Base-by-base conservation (phyloP, 2,797 vertebrate species). In the Silurus aristotelis region DNA sequence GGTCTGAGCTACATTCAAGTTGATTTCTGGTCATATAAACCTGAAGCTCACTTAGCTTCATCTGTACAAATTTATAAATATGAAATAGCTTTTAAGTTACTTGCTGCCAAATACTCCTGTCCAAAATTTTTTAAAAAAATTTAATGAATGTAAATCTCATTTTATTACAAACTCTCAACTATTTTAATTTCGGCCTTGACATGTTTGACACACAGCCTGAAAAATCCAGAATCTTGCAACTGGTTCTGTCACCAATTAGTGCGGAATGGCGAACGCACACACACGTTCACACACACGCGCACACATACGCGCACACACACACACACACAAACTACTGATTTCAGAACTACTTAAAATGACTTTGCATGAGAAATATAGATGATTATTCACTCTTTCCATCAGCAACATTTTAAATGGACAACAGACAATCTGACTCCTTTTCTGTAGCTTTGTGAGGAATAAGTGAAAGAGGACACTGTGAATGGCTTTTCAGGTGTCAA, bases 381-480 rank as follows among this genome's bases (percentile, higher is more conserved):
- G 68, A 71, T 72, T 68, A 63, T 15, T 67, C 68, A 43, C 25
- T 48, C 64, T 75, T 68, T 48, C 79, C 82, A 46, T 77, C 84
- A 77, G 38, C 2, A 9, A n/a, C 15, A 10, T 22, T 68, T 73
- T 66, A 82, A 67, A 52, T 1, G 8, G 15, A 43, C 61, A 85
- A 77, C 43, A 6, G 20, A 17, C 48, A 58, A 12, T 70, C 67
- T 1, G 17, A 52, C 20, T 61, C 5, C 19, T 75, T 82, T 85
- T 48, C 0, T 82, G 9, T 43, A 6, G 31, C 52, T 60, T 82
- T 68, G 3, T n/a, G 61, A n/a, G 63, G 58, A 68, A 6, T 68
- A 43, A 77, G 76, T 68, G 80, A 52, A 55, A 1, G 13, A 82
- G 84, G 64, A 70, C 31, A 58, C 78, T 72, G 80, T 83, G 83